Conservation (phyloP, 2,888 invertebrate species). For the Aphodius granarius region DNA sequence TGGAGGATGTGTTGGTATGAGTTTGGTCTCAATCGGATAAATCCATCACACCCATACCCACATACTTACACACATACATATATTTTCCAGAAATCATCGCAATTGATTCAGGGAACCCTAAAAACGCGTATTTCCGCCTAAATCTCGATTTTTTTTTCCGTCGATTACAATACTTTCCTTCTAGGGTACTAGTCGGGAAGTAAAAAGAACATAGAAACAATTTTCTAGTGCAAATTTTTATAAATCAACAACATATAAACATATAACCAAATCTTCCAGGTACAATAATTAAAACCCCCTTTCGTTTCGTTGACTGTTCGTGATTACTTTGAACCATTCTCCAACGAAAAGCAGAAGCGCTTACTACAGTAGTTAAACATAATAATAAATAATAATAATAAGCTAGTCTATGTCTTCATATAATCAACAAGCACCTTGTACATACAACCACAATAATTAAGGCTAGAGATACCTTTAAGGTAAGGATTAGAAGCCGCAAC, state of each 20-base stretch:
- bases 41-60: too few species aligned
- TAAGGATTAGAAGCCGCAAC: not conserved
- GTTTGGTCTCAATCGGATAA: too few species aligned
- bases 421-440: not conserved
- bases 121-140: too few species aligned
- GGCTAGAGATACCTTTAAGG: not conserved
- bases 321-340: slow-evolving; percentile 17
- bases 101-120: too few species aligned
- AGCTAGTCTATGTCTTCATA: not conserved
- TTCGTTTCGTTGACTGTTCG: not conserved
- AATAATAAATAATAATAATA: not conserved
- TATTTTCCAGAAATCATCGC: too few species aligned
- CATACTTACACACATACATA: too few species aligned
- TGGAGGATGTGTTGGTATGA: too few species aligned
- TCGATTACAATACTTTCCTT: too few species aligned
- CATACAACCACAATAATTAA: not conserved
- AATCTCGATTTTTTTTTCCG: too few species aligned
- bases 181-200: too few species aligned
- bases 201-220: not conserved
- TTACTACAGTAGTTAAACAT: slow-evolving; percentile 16
- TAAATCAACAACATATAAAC: not conserved
- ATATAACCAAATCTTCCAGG: not conserved
- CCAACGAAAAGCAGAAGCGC: slow-evolving; percentile 28
- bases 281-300: not conserved
- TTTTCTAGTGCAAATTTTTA: not conserved